Base-by-base conservation (phyloP, 2,888 invertebrate genomes). In the Leptogaster cylindrica region DNA sequence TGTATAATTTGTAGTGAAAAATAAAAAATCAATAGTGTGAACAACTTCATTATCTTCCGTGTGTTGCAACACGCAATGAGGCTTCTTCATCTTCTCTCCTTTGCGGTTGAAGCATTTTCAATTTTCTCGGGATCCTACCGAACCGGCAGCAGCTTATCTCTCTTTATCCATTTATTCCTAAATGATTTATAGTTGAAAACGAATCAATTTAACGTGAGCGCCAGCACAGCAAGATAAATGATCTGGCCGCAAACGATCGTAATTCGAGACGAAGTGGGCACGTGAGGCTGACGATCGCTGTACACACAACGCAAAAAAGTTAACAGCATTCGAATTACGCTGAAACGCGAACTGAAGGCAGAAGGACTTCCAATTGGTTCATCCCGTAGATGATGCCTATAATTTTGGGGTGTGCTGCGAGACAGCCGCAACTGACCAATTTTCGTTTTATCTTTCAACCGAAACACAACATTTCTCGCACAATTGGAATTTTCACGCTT, bases 161-260 rank as follows among this genome's bases (percentile, higher is more conserved):
- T 39, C 14, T 14, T 16, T 44, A 55, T 33, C 28, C 61, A 44
- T 44, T 44, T 28, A 44, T 27, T 44, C 18, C 28, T 27, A 61
- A 41, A 44, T 61, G 61, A 61, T 61, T 61, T 44, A 61, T 61
- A 41, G 44, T 44, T 61, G n/a, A 44, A 61, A 28, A 44, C 61
- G 44, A 61, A 61, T 61, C 61, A 61, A 61, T 61, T 61, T 64
- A 64, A 48, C 48, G 48, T 48, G 31, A 44, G 64, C 64, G 64
- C 64, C 46, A 48, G 64, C 64, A 31, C 64, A 31, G 14, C 48
- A 64, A 44, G 64, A 48, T 64, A 48, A 64, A 64, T 64, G 64
- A 64, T 64, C 44, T n/a, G n/a, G n/a, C n/a, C n/a, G n/a, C n/a
- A n/a, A n/a, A n/a, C n/a, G n/a, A n/a, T 28, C 18, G 61, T 61